Conservation (phyloP, 2,888 invertebrate genomes). For the Torymus aiolomorphi region DNA sequence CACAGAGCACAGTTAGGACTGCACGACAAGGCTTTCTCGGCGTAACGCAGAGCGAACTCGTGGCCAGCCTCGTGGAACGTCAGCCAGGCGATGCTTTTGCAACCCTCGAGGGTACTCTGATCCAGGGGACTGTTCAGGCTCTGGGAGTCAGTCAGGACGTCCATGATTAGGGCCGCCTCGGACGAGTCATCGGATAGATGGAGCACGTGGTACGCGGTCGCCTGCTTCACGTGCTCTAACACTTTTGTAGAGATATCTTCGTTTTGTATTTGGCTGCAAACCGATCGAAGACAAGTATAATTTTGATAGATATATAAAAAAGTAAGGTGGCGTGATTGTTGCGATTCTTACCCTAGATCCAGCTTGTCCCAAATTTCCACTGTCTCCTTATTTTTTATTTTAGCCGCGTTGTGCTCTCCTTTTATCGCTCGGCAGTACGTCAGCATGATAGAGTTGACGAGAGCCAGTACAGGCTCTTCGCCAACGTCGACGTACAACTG, state of each 20-base stretch:
- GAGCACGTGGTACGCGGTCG: slow-evolving; percentile 2
- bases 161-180: background rate
- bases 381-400: background rate
- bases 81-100: background rate
- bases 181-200: background rate
- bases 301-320: background rate
- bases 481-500: background rate
- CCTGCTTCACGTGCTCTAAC: background rate
- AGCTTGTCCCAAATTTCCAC: background rate
- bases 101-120: background rate
- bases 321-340: background rate
- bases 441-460: background rate
- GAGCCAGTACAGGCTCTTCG: background rate
- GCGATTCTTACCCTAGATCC: background rate
- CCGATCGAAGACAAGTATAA: background rate
- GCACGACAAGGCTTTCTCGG: background rate
- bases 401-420: background rate
- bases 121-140: background rate
- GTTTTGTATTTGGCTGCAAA: background rate
- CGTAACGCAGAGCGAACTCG: background rate
- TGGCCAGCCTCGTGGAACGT: background rate
- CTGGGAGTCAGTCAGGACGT: background rate
- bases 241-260: background rate
- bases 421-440: background rate
- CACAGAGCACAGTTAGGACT: background rate